phyloP scores from a whole-genome alignment of 2,888 invertebrate genomes.

The Plebejus anna region DNA sequence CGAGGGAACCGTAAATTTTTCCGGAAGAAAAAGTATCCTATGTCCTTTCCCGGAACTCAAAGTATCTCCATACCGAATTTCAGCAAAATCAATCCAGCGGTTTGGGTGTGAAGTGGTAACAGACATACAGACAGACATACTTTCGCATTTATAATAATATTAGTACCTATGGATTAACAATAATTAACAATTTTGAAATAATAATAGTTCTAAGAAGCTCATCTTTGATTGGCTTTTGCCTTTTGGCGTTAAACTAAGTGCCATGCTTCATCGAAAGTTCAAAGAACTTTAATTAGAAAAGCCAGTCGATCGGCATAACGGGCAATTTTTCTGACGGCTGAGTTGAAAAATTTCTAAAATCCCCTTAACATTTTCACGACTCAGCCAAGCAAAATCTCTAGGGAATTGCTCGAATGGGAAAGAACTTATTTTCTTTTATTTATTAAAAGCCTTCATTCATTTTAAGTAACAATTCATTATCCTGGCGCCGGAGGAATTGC shows the following conservation, averaged over 20 bases:
- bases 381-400: neutral
- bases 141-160: too few species aligned
- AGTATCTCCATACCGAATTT: too few species aligned
- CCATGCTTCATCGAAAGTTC: neutral
- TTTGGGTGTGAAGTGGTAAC: too few species aligned
- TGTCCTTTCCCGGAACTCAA: too few species aligned
- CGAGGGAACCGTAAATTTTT: too few species aligned
- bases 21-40: too few species aligned
- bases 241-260: neutral
- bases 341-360: neutral
- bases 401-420: neutral
- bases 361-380: neutral
- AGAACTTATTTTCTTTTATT: neutral
- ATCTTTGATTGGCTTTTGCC: neutral
- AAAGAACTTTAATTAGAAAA: neutral
- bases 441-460: constrained; percentile 14
- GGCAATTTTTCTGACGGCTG: neutral
- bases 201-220: too few species aligned
- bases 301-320: neutral
- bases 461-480: neutral
- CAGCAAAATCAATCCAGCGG: too few species aligned
- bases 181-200: too few species aligned
- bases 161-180: too few species aligned
- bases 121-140: too few species aligned
- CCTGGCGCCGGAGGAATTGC: neutral